phyloP scores from a whole-genome alignment of 2,113 vertebrate species.

The Baryphthengus martii region DNA sequence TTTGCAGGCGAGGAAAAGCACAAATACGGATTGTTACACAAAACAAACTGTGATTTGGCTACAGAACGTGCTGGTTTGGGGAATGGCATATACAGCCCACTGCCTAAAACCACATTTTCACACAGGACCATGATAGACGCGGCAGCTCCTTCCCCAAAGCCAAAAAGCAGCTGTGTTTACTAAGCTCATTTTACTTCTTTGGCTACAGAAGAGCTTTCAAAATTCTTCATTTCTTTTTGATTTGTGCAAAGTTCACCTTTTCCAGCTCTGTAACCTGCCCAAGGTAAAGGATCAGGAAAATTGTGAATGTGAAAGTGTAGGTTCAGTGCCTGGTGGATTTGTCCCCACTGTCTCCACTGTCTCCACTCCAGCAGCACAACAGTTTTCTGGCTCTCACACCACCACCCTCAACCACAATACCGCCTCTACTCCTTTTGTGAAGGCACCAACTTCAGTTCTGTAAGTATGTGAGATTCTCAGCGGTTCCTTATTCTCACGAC shows the following conservation, averaged over 20 bases:
- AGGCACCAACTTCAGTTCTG: neutral
- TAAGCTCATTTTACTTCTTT: neutral
- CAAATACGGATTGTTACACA: neutral
- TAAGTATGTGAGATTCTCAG: neutral
- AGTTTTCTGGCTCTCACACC: neutral
- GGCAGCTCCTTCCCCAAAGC: neutral
- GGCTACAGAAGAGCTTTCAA: neutral
- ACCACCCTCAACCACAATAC: neutral
- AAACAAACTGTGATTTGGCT: neutral
- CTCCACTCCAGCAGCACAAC: too few species aligned
- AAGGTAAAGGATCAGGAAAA: neutral
- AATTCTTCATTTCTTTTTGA: neutral
- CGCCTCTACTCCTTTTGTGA: neutral
- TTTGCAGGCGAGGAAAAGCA: neutral
- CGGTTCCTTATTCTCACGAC: fast-evolving
- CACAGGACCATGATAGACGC: neutral
- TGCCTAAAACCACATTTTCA: neutral
- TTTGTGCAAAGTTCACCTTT: neutral
- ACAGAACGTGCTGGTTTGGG: neutral
- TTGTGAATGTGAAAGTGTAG: neutral
- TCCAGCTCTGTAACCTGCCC: neutral
- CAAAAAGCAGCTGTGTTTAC: neutral
- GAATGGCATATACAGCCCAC: neutral
- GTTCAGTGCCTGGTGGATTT: neutral
- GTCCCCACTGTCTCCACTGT: too few species aligned